Evolutionary conservation across 1,140 invertebrate species (phyloP), one percentile per base, ranked within the genome.

Genomic region (Ditylenchus dipsaci): DNA sequence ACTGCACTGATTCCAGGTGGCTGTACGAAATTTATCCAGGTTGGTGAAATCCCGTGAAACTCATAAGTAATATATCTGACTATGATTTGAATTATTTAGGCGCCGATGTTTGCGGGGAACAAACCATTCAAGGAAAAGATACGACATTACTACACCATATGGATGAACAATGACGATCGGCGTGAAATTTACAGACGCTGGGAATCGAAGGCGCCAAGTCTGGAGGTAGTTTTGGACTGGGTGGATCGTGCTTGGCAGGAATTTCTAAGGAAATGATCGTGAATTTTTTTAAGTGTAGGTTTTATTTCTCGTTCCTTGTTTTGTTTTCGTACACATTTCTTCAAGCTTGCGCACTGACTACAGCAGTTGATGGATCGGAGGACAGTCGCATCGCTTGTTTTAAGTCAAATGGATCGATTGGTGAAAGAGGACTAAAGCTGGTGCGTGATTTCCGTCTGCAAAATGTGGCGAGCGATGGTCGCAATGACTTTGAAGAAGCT

Each of bases 151-250:
- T 56, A 58, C 29, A 53, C 5, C 13, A 19, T 23, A 21, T 63
- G 62, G 62, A 63, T 63, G 62, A 1, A 43, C 13, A 47, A 61
- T 11, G 38, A 59, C 11, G 57, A 15, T 11, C 11, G 11, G 11
- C 11, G 23, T 11, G 57, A 59, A 8, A 21, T 1, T 5, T 9
- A 7, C 9, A 3, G 11, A n/a, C 21, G n/a, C 5, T 29, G 45
- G 13, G 45, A 45, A 26, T 42, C 21, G 1, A 19, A 29, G 8
- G 13, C 62, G 1, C 30, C 62, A 1, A 0, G 30, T 0, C 38
- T 63, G 38, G 62, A 63, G 1, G 27, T 57, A 1, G 38, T 43
- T 45, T n/a, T 63, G 5, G 1, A 63, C 1, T 63, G 62, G 62
- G 30, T 63, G 7, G 21, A 3, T 1, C 0, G 0, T 21, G 33